Conservation (phyloP, 2,113 vertebrate genomes). For the Synchiropus splendidus region DNA sequence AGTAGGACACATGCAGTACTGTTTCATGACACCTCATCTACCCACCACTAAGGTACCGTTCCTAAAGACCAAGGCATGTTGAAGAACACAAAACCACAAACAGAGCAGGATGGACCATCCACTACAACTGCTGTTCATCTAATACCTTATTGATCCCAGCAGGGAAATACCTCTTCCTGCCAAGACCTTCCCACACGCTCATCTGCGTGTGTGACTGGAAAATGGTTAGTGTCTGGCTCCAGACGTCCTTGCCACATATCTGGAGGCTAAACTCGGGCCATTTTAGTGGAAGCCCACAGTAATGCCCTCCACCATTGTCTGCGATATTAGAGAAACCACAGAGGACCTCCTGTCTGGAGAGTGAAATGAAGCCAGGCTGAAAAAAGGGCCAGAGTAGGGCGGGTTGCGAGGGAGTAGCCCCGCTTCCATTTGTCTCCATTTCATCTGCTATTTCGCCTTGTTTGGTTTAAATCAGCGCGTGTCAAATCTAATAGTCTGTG, state of each 20-base stretch:
- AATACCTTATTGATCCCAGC: slow-evolving; percentile 18
- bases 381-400: slow-evolving; percentile 1
- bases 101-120: slow-evolving; percentile 1
- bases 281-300: too few species aligned
- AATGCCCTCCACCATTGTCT: background rate
- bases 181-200: slow-evolving; percentile 2
- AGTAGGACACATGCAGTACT: too few species aligned
- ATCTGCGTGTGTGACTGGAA: slow-evolving; percentile 4
- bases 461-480: background rate
- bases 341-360: slow-evolving; percentile 1
- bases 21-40: too few species aligned
- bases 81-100: too few species aligned
- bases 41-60: too few species aligned
- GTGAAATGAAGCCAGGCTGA: slow-evolving; percentile 6
- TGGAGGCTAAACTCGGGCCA: slow-evolving; percentile 1
- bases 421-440: slow-evolving; percentile 1
- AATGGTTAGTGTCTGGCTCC: background rate
- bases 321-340: slow-evolving; percentile 3
- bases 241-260: background rate
- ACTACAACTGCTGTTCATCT: slow-evolving; percentile 7
- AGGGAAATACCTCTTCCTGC: slow-evolving; percentile 15
- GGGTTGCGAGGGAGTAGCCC: slow-evolving; percentile 3
- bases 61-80: too few species aligned
- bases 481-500: slow-evolving; percentile 4
- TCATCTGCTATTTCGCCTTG: background rate